Percentiles rank a stretch among this genome's conserved stretches.
phyloP scores from a whole-genome alignment of 30 jellyfish, hydroid and myxozoan species.

The Hydractinia echinata region DNA sequence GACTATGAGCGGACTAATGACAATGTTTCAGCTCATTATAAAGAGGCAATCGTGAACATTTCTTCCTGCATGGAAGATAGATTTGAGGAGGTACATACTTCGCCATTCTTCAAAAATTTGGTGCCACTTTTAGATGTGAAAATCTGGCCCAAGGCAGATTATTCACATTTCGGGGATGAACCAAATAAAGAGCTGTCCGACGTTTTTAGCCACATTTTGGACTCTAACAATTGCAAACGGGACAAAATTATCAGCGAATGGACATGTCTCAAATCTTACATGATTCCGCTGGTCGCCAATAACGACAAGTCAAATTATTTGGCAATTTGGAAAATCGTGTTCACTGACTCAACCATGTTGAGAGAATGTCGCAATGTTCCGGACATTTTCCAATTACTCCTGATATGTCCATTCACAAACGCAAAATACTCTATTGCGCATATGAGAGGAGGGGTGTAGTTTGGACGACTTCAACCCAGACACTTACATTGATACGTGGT shows the following conservation, averaged over 20 bases:
- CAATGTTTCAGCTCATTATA: background rate
- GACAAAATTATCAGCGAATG: slow-evolving; percentile 8
- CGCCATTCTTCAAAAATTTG: background rate
- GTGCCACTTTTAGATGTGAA: background rate
- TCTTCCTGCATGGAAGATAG: background rate
- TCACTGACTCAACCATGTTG: background rate
- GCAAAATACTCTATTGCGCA: slow-evolving; percentile 24
- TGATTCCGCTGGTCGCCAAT: slow-evolving; percentile 16
- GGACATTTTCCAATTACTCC: slow-evolving; percentile 25
- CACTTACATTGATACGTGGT: slow-evolving; percentile 14
- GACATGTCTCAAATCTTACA: slow-evolving; percentile 5
- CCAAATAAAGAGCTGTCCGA: background rate
- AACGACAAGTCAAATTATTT: background rate
- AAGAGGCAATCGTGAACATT: background rate
- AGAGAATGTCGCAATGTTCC: slow-evolving; percentile 25
- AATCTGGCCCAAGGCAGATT: background rate
- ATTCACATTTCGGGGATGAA: background rate
- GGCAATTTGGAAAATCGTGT: slow-evolving; percentile 2
- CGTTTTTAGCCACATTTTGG: background rate
- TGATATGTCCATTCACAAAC: slow-evolving; percentile 36
- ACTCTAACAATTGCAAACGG: background rate
- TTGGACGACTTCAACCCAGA: slow-evolving; percentile 31
- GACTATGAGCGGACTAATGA: no score
- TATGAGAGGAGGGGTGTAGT: slow-evolving; percentile 26
- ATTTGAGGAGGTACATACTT: background rate